Percentiles rank a stretch among this genome's conserved stretches.
Conservation (phyloP, 2,797 vertebrate species). For the Sebastes ruberrimus region DNA sequence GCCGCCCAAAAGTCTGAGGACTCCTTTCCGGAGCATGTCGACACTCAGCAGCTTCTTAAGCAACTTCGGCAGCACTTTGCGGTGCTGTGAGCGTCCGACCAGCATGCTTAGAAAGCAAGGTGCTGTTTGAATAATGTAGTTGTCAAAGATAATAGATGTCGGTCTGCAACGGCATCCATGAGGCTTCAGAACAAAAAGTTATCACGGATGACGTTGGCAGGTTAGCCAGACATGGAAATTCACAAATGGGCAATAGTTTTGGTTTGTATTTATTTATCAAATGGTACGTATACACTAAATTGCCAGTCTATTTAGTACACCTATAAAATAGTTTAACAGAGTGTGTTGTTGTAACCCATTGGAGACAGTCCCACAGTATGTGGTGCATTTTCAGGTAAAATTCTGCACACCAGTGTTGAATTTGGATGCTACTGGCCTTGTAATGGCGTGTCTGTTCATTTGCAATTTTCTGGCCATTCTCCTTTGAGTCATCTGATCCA, state of each 20-base stretch:
- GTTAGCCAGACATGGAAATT: conserved; percentile 3
- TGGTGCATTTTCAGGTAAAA: background rate
- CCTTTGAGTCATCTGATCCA: background rate
- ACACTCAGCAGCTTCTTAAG: conserved; percentile 93
- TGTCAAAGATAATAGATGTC: background rate
- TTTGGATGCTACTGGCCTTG: background rate
- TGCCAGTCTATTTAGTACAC: conserved; percentile 6
- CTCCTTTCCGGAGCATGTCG: conserved; percentile 93
- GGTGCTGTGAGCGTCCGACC: conserved; percentile 79
- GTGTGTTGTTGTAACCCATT: background rate
- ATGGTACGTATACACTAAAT: background rate
- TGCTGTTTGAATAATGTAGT: background rate
- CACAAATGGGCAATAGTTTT: conserved; percentile 2
- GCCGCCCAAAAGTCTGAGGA: conserved; percentile 91
- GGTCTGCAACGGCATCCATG: background rate
- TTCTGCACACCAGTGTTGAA: background rate
- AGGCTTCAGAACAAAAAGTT: background rate
- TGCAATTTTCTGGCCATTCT: background rate
- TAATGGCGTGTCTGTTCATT: background rate
- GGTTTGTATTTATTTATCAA: conserved; percentile 20
- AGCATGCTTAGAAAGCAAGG: background rate
- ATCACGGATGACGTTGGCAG: background rate
- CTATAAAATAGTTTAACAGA: background rate
- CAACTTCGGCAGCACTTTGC: conserved; percentile 92
- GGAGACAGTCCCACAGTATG: background rate